A percentile compares a stretch with the other conserved stretches of the same genome.
Evolutionary conservation across 2,888 invertebrate genomes (phyloP).

Genomic region (Synergus itoensis): DNA sequence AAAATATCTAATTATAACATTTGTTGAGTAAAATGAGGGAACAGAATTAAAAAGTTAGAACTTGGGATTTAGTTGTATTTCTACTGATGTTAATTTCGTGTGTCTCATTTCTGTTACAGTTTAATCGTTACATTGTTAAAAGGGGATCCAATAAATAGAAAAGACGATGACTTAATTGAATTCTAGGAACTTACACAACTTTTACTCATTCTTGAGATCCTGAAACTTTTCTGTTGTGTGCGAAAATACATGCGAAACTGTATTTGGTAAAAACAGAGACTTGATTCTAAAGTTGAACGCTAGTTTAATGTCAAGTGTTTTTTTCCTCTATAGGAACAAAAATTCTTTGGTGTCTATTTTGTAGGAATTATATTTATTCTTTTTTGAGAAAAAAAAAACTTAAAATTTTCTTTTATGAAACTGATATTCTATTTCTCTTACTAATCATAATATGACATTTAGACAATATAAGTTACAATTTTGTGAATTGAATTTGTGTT

Average conservation of each 20-base stretch:
- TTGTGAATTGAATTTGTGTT: not conserved
- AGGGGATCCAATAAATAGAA: slow-evolving; percentile 87
- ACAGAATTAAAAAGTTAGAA: too few relatives aligned
- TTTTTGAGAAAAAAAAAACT: not conserved
- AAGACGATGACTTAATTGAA: slow-evolving; percentile 84
- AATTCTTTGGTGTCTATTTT: not conserved
- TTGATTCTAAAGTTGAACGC: not conserved
- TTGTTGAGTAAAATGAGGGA: too few relatives aligned
- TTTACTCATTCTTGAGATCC: slow-evolving; percentile 1
- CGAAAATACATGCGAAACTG: not conserved
- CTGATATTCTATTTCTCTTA: not conserved
- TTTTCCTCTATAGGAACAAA: not conserved
- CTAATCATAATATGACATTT: not conserved
- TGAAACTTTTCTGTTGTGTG: not conserved
- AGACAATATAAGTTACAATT: not conserved
- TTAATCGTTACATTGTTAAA: slow-evolving; percentile 89
- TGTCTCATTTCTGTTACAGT: slow-evolving; percentile 77
- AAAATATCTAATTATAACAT: too few relatives aligned
- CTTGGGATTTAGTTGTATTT: slow-evolving; percentile 7
- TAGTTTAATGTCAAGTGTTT: not conserved
- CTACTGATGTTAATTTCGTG: slow-evolving; percentile 39
- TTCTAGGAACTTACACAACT: slow-evolving; percentile 77
- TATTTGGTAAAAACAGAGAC: not conserved
- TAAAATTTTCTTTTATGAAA: not conserved
- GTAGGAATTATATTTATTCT: not conserved